phyloP scores from a whole-genome alignment of 2,797 vertebrate genomes.

The Alauda arvensis region DNA sequence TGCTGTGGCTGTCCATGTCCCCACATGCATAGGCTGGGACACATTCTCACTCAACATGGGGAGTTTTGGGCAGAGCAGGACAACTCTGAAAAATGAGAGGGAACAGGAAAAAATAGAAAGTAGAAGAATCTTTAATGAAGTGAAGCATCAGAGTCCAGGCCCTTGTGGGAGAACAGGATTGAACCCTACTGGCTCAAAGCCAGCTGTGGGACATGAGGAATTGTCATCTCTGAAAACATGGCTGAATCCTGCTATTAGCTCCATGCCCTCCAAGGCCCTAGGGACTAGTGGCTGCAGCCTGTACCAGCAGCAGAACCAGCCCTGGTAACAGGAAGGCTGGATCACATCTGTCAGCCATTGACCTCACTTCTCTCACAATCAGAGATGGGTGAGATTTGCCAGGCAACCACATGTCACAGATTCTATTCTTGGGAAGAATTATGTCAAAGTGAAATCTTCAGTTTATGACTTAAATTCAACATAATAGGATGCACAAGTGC shows the following conservation, averaged over 20 bases:
- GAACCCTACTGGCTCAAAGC: neutral
- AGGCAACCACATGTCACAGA: neutral
- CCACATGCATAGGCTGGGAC: neutral
- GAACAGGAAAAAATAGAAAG: neutral
- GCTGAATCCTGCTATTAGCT: neutral
- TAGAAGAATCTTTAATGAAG: neutral
- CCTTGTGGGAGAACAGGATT: neutral
- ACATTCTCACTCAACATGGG: rapidly evolving
- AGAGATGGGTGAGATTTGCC: neutral
- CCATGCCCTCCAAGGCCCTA: neutral
- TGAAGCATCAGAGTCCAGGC: neutral
- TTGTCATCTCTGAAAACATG: neutral
- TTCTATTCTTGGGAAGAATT: conserved; percentile 16
- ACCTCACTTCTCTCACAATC: conserved; percentile 18
- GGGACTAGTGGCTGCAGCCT: neutral
- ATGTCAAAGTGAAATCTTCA: neutral
- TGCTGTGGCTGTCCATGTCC: rapidly evolving
- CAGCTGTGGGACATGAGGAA: neutral
- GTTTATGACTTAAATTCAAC: neutral
- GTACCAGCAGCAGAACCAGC: neutral
- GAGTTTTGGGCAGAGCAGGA: neutral
- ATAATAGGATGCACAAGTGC: neutral
- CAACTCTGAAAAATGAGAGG: neutral
- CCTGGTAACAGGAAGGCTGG: neutral
- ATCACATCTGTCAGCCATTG: neutral